Evolutionary conservation across 2,888 invertebrate species (phyloP), one percentile per base, ranked within the genome.

Genomic region (Capitulum mitella): DNA sequence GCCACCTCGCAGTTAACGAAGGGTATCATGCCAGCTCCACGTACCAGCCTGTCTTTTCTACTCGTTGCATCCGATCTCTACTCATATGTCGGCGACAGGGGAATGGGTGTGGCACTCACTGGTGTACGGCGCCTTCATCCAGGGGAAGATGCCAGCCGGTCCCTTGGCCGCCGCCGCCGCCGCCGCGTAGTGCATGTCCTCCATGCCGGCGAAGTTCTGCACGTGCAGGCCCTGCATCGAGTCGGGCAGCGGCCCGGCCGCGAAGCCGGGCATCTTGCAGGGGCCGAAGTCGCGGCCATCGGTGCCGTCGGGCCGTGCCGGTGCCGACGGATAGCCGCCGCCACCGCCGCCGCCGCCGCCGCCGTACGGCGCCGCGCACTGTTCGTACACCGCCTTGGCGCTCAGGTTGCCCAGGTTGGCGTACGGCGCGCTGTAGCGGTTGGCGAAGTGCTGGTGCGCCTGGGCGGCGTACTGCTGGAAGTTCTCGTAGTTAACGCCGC

Each of bases 391-490:
- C n/a, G 58, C 58, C 64, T 64, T 64, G 64, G 64, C 64, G 64
- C 64, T 64, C 34, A 64, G 64, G 34, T 64, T 32, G 64, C 64
- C 64, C 34, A 64, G 64, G 34, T 34, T 34, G 19, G 64, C 19
- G 64, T 64, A 64, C 64, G 64, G 64, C 64, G 34, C 34, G 64
- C 19, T 64, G 64, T 64, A 64, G 29, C 64, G 64, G 29, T 64
- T 43, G 43, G 43, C 29, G 34, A 64, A 64, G 64, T 64, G 64
- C 64, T 64, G 64, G 34, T 64, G 64, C 64, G 64, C 64, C 64
- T 64, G 64, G 34, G 64, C 64, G 64, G 64, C 64, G 64, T 64
- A 64, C 64, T 64, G 64, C 64, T 64, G 64, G 64, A 64, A 64
- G 64, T 64, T 64, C 34, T 64, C 64, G 34, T 64, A 64, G 64